Evolutionary conservation across 37 sponge, comb jelly and placozoan genomes (phyloP), one percentile per base, ranked within the genome.

Genomic region (Mnemiopsis leidyi): DNA sequence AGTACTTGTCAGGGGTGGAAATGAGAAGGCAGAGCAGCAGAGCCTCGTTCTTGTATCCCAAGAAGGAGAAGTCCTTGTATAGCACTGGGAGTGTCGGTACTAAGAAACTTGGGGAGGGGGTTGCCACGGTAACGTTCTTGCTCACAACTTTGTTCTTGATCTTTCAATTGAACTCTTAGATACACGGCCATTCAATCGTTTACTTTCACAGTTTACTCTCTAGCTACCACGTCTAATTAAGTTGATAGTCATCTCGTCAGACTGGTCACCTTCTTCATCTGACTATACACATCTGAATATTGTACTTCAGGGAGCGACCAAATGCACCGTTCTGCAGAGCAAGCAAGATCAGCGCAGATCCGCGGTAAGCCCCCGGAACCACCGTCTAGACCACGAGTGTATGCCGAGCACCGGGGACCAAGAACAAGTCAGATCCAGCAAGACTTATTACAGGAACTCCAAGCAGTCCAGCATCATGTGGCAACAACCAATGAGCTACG

Each of bases 401-500:
- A 48, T 48, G 61, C 61, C 61, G 61, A 18, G 9, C 13, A 18
- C 61, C 5, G 61, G 13, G 61, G 61, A 48, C 61, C 61, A 48
- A 13, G 61, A 13, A 48, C 9, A 18, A 48, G 5, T 13, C 61
- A 48, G 61, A 48, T 5, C 9, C 9, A 48, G 61, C 61, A 48
- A 48, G 61, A 13, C 9, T 48, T 5, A 48, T 48, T 48, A 48
- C 61, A 48, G 61, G 13, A 5, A 77, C 79, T 31, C 35, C 79
- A 77, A 36, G 36, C 26, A 32, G 18, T 77, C 79, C 39, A 85
- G 48, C 26, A 23, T 85, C 48, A 85, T 85, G 90, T 85, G 90
- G 90, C 90, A 85, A 21, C 61, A 38, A 33, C 90, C 90, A n/a
- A 35, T 32, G 24, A 85, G 90, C 48, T 85, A 85, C 61, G 90